Conservation (phyloP, 2,888 invertebrate genomes). For the Kuschelorhynchus macadamiae region DNA sequence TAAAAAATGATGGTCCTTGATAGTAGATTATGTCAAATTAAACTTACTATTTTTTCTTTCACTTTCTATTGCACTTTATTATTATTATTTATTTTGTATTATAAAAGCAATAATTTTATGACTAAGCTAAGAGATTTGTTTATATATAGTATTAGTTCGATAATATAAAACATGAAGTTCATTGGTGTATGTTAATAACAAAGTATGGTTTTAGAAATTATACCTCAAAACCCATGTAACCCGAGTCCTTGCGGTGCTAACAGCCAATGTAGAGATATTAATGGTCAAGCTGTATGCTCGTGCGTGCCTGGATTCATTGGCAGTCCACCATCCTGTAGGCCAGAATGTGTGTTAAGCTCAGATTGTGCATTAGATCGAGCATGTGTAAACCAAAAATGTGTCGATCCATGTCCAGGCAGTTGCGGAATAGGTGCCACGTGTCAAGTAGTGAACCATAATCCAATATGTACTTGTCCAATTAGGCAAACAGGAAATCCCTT, state of each 20-base stretch:
- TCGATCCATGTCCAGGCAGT: conserved; percentile 86
- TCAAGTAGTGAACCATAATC: conserved; percentile 85
- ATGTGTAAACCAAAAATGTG: conserved; percentile 84
- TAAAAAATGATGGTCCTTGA: too few relatives aligned
- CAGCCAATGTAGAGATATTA: conserved; percentile 81
- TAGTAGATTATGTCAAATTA: too few relatives aligned
- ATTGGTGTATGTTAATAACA: too few relatives aligned
- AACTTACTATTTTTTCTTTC: too few relatives aligned
- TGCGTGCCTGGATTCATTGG: conserved; percentile 81
- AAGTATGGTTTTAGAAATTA: conserved; percentile 37
- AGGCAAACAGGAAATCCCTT: conserved; percentile 84
- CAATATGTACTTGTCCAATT: conserved; percentile 81
- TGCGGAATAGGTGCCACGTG: conserved; percentile 84
- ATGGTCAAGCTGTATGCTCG: conserved; percentile 81
- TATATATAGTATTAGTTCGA: too few relatives aligned
- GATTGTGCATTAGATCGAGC: conserved; percentile 83
- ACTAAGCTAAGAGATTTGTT: too few relatives aligned
- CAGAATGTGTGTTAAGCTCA: conserved; percentile 82
- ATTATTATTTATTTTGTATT: too few relatives aligned
- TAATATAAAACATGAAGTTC: too few relatives aligned
- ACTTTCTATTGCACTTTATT: too few relatives aligned
- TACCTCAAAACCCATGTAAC: conserved; percentile 69
- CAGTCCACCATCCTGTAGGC: conserved; percentile 83
- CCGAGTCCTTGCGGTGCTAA: conserved; percentile 84
- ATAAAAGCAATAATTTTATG: too few relatives aligned